Conservation (phyloP, 1,140 invertebrate species). For the Drosophila chauvacae region DNA sequence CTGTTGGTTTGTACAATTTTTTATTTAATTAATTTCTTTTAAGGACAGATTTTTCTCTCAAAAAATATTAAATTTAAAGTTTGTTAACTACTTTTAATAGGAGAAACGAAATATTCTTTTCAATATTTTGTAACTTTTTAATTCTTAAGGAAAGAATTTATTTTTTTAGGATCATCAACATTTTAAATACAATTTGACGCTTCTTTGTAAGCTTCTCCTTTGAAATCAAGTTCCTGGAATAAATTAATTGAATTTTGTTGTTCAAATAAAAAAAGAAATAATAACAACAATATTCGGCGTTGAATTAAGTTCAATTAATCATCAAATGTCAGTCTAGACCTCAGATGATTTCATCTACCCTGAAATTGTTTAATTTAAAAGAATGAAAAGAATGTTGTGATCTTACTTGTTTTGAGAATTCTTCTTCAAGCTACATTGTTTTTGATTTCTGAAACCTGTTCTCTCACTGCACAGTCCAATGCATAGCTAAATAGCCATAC, state of each 20-base stretch:
- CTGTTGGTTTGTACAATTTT: no score
- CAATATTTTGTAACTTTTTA: no score
- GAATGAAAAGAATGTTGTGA: not conserved
- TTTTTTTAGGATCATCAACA: no score
- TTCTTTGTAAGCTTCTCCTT: not conserved
- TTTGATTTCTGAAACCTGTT: constrained; percentile 7
- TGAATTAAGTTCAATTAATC: constrained; percentile 22
- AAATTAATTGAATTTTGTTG: constrained; percentile 3
- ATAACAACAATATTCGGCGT: not conserved
- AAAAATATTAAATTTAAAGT: no score
- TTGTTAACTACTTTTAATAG: no score
- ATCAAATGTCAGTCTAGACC: constrained; percentile 8
- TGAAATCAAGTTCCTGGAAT: not conserved
- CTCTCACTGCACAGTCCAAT: constrained; percentile 8
- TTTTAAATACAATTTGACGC: no score
- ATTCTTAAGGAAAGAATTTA: no score
- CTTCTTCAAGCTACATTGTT: not conserved
- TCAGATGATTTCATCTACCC: constrained; percentile 12
- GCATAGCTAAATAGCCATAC: constrained; percentile 5
- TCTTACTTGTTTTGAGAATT: not conserved
- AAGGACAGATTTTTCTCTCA: no score
- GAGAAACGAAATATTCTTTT: no score
- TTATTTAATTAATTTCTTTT: no score
- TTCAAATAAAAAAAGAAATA: not conserved
- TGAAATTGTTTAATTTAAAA: not conserved